phyloP scores from a whole-genome alignment of 53 echinoderm and acorn worm species.

The Mesocentrotus franciscanus region DNA sequence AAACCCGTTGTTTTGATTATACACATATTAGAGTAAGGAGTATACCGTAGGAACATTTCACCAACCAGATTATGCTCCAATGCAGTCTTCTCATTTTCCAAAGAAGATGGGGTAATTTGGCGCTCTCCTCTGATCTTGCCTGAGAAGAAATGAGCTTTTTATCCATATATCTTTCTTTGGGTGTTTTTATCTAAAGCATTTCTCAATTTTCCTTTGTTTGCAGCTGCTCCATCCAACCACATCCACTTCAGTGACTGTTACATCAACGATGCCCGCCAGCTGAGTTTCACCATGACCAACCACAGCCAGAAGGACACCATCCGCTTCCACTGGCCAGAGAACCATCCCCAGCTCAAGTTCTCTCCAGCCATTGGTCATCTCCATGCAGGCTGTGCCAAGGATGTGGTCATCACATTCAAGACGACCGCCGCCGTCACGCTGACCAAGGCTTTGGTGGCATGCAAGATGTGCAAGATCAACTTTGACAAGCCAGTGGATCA shows the following conservation, averaged over 20 bases:
- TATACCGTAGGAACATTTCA: no score
- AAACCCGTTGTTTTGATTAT: no score
- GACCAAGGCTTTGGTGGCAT: slow-evolving; percentile 72
- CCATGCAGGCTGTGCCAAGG: slow-evolving; percentile 91
- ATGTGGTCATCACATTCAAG: slow-evolving; percentile 88
- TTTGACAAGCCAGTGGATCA: slow-evolving; percentile 92
- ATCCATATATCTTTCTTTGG: no score
- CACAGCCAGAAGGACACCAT: slow-evolving; percentile 87
- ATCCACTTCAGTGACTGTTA: slow-evolving; percentile 97
- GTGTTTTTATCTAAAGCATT: neutral
- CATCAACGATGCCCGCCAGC: slow-evolving; percentile 85
- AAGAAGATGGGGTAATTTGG: no score
- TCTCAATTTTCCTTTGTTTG: neutral
- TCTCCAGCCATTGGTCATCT: slow-evolving; percentile 90
- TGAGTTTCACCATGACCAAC: slow-evolving; percentile 96
- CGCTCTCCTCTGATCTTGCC: no score
- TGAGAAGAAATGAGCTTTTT: no score
- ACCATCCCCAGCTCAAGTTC: slow-evolving; percentile 89
- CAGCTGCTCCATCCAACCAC: slow-evolving; percentile 95
- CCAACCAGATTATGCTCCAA: no score
- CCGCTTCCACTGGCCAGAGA: slow-evolving; percentile 99
- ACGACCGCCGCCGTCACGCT: slow-evolving; percentile 76
- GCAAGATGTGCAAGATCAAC: slow-evolving; percentile 88
- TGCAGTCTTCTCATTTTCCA: no score
- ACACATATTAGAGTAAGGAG: no score